Base-by-base conservation (phyloP, 2,888 invertebrate species). In the Perdita meconis region DNA sequence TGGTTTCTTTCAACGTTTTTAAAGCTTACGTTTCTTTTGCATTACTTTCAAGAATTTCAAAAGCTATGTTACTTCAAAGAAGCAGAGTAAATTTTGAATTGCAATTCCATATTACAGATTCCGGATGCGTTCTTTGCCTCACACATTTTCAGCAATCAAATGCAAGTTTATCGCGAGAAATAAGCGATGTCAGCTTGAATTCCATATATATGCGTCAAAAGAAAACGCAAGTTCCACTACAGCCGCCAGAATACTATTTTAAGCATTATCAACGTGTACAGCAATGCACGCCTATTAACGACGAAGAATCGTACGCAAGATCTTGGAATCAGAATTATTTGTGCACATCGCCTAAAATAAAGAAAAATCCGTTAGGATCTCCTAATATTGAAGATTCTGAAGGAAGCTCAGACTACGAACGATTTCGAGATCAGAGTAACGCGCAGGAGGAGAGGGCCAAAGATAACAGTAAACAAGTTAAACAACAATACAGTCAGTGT, bases 401-500 rank as follows among this genome's bases (percentile, higher is more conserved):
- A 19, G 47, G 34, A 10, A 51, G 30, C 26, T 42, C 51, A 12
- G 50, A 61, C 30, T 61, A 60, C 16, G 51, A 68, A 2, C 65
- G 38, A 50, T 16, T 60, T 22, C 38, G 42, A 10, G 56, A 65
- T 12, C 36, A 76, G 42, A 69, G 19, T 65, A 65, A 59, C 55
- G 10, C 13, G 8, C 60, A 72, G 3, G 76, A 80, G 13, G 76
- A 81, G 19, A 51, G 24, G 50, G n/a, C n/a, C 1, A 67, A n/a
- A 24, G 30, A 47, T 19, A 22, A 30, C 5, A 55, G 24, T 16
- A 60, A 69, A 34, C 80, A 83, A 30, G 73, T 72, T 6, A 30
- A 30, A 30, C 85, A 83, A 34, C 84, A 82, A 19, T 74, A 67
- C 6, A 89, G 86, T 68, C 86, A 78, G 59, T 85, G 79, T 75